phyloP scores from a whole-genome alignment of 2,797 vertebrate genomes.

The Acipenser ruthenus region DNA sequence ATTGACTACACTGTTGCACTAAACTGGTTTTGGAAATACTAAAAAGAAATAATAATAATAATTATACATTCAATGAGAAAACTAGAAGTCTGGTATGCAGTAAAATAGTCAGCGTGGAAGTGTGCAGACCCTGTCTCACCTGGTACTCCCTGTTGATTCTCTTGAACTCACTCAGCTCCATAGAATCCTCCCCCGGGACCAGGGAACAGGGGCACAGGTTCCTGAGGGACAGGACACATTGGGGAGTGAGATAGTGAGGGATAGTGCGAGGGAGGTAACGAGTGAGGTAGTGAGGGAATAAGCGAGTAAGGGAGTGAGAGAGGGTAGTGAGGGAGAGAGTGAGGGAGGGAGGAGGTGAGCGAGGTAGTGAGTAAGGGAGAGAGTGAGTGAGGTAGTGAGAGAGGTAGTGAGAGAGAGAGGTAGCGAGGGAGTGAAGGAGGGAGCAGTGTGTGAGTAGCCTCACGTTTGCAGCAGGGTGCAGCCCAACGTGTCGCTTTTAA shows the following conservation, averaged over 20 bases:
- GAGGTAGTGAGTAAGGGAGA: not conserved
- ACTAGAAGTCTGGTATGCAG: not conserved
- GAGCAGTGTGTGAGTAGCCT: conserved; percentile 23
- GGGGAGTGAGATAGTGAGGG: not conserved
- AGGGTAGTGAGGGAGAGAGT: not conserved
- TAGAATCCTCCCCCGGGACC: conserved; percentile 52
- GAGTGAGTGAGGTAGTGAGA: not conserved
- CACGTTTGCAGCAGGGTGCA: conserved; percentile 62
- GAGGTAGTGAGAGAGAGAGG: not conserved
- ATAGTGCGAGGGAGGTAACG: not conserved
- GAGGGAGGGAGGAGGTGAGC: not conserved
- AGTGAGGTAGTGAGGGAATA: not conserved
- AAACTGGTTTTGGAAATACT: no score
- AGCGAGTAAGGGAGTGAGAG: not conserved
- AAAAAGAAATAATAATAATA: no score
- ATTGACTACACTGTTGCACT: no score
- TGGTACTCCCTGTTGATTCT: conserved; percentile 77
- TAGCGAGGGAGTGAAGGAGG: not conserved
- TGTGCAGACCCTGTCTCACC: conserved; percentile 44
- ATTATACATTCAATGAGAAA: no score
- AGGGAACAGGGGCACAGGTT: conserved; percentile 69
- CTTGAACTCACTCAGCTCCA: conserved; percentile 65
- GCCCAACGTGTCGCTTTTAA: conserved; percentile 50
- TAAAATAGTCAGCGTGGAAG: not conserved
- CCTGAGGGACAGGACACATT: conserved; percentile 42